A percentile compares a stretch with the other conserved stretches of the same genome.
phyloP scores from a whole-genome alignment of 2,888 invertebrate species.

The Mythimna impura region DNA sequence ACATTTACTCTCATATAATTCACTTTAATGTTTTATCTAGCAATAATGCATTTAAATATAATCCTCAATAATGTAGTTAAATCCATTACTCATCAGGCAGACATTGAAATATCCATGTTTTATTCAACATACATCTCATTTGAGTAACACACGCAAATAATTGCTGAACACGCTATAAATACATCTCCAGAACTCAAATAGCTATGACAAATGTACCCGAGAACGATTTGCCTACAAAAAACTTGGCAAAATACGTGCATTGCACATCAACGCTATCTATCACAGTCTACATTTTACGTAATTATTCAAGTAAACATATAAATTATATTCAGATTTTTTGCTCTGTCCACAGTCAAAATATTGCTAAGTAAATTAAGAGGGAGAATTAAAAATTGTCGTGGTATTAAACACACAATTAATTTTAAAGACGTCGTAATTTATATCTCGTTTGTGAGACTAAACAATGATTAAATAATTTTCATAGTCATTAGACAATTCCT shows the following conservation, averaged over 20 bases:
- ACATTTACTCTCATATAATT: slow-evolving; percentile 4
- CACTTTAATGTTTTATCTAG: neutral
- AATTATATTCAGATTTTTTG: slow-evolving; percentile 34
- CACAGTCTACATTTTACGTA: slow-evolving; percentile 31
- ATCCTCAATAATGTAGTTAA: neutral
- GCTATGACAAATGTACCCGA: slow-evolving; percentile 46
- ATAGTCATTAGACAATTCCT: too few species aligned
- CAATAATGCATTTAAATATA: slow-evolving; percentile 1
- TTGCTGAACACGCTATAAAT: slow-evolving; percentile 26
- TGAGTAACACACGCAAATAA: slow-evolving; percentile 31
- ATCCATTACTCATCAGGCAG: slow-evolving; percentile 10
- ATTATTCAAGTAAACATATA: slow-evolving; percentile 41
- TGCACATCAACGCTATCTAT: slow-evolving; percentile 35
- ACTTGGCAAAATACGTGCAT: slow-evolving; percentile 47
- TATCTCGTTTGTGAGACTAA: neutral
- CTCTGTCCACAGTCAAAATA: slow-evolving; percentile 28
- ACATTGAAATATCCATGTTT: slow-evolving; percentile 16
- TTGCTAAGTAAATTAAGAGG: slow-evolving; percentile 3
- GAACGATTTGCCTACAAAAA: slow-evolving; percentile 41
- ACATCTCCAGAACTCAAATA: slow-evolving; percentile 36
- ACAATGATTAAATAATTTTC: neutral
- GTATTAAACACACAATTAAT: slow-evolving; percentile 18
- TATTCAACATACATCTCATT: slow-evolving; percentile 16
- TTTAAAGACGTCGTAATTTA: slow-evolving; percentile 17
- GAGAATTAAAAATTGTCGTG: neutral